These are phyloP conservation scores for Torymus aiolomorphi DNA, from an alignment of 2,888 invertebrate genomes.

Conservation along the genomic window DNA sequence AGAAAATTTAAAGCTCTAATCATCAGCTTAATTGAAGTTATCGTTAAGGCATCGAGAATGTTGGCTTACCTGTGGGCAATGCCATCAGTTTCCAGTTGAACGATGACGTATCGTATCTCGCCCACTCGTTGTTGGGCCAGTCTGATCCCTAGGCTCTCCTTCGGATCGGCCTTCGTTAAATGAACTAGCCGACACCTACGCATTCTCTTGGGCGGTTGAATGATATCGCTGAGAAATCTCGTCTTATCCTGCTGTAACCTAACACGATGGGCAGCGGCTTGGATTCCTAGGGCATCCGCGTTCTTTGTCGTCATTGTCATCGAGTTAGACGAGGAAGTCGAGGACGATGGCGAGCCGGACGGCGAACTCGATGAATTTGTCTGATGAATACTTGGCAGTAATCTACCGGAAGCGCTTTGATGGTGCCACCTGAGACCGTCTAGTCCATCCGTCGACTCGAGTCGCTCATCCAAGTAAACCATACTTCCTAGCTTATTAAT, in stretches of 20 bases:
- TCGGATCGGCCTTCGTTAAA: slow-evolving; percentile 81
- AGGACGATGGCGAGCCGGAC: slow-evolving; percentile 46
- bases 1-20: too few species aligned
- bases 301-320: not conserved
- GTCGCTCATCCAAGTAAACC: slow-evolving; percentile 43
- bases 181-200: slow-evolving; percentile 82
- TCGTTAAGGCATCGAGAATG: not conserved
- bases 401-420: slow-evolving; percentile 69
- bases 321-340: slow-evolving; percentile 35
- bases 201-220: slow-evolving; percentile 68
- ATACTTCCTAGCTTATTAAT: slow-evolving; percentile 1
- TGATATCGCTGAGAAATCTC: slow-evolving; percentile 71
- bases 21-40: too few species aligned
- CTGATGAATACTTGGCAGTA: slow-evolving; percentile 72
- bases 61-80: slow-evolving; percentile 76
- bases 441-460: slow-evolving; percentile 61
- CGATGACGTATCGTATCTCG: slow-evolving; percentile 72
- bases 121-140: slow-evolving; percentile 80
- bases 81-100: slow-evolving; percentile 76
- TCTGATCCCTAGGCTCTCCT: slow-evolving; percentile 84
- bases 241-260: slow-evolving; percentile 73
- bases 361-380: slow-evolving; percentile 20
- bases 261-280: slow-evolving; percentile 66
- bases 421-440: slow-evolving; percentile 73
- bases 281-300: slow-evolving; percentile 32